Evolutionary conservation across 1,140 invertebrate genomes (phyloP), one percentile per base, ranked within the genome.

Genomic region (Brachionus paranguensis): DNA sequence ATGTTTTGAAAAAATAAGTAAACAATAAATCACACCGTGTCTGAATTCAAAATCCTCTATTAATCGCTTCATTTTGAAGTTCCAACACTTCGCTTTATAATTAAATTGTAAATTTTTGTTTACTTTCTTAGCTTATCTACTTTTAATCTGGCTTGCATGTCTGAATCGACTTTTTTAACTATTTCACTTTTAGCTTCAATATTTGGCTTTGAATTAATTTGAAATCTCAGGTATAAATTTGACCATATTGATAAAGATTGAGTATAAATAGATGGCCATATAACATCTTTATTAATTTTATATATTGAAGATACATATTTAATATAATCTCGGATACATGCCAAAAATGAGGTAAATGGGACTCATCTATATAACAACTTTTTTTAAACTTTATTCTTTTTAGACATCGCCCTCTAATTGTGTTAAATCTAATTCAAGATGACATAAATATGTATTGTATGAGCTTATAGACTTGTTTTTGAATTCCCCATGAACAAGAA

Each of bases 221-320:
- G 78, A 81, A 64, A 64, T 24, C 78, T 43, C 24, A 81, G 14
- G 43, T 24, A 81, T 27, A 81, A 37, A 37, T 64, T 81, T 24
- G 78, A 64, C 78, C 78, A 81, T 33, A 81, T 10, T 37, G 53
- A 45, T 27, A 68, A 64, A 14, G 53, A 68, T 88, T 98, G 95
- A 11, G 97, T 96, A 1, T 96, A 96, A 10, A 99, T 95, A 27
- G 96, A 97, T 0, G 97, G 97, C 97, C 97, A 99, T 84, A 99
- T 95, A 2, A 97, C 94, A 78, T 91, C 90, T 10, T 93, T 92
- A 88, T 97, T 98, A 11, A 96, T 96, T 85, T 98, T 95, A 89
- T 99, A 99, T n/a, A n/a, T n/a, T n/a, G n/a, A n/a, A n/a, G n/a
- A n/a, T n/a, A n/a, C n/a, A n/a, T n/a, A n/a, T n/a, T n/a, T n/a